Conservation (phyloP, 2,797 vertebrate species). For the Lutra lutra region DNA sequence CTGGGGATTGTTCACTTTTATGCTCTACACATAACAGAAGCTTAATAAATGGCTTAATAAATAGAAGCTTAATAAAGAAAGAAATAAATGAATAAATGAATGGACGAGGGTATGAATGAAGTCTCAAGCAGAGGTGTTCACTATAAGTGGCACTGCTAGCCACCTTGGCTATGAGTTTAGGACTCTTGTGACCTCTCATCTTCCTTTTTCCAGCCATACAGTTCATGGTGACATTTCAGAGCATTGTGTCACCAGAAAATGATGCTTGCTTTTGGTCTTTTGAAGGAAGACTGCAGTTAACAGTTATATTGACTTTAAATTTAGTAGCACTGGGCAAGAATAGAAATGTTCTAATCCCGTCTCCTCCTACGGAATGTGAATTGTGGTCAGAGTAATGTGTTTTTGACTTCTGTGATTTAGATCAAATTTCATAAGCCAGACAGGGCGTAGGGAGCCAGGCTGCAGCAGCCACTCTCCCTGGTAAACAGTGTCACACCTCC, state of each 20-base stretch:
- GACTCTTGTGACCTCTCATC: slow-evolving; percentile 54
- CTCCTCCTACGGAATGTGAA: slow-evolving; percentile 84
- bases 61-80: no score
- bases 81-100: not conserved
- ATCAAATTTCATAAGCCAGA: slow-evolving; percentile 86
- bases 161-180: slow-evolving; percentile 51
- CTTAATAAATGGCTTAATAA: not conserved
- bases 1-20: not conserved
- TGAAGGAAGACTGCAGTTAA: slow-evolving; percentile 67
- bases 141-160: slow-evolving; percentile 69
- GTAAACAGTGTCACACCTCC: slow-evolving; percentile 88
- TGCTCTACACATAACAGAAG: not conserved
- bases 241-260: slow-evolving; percentile 64
- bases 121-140: slow-evolving; percentile 57
- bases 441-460: slow-evolving; percentile 83
- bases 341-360: slow-evolving; percentile 84
- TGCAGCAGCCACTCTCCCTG: slow-evolving; percentile 81
- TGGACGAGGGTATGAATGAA: not conserved
- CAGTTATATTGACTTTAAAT: slow-evolving; percentile 80
- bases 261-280: slow-evolving; percentile 72
- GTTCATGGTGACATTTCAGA: slow-evolving; percentile 63
- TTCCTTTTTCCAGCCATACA: slow-evolving; percentile 49
- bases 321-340: slow-evolving; percentile 86
- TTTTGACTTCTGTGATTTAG: slow-evolving; percentile 88
- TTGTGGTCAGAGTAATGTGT: slow-evolving; percentile 84